Percentiles rank a stretch among this genome's conserved stretches.
phyloP scores from a whole-genome alignment of 2,888 invertebrate genomes.

The Geotrupes spiniger region DNA sequence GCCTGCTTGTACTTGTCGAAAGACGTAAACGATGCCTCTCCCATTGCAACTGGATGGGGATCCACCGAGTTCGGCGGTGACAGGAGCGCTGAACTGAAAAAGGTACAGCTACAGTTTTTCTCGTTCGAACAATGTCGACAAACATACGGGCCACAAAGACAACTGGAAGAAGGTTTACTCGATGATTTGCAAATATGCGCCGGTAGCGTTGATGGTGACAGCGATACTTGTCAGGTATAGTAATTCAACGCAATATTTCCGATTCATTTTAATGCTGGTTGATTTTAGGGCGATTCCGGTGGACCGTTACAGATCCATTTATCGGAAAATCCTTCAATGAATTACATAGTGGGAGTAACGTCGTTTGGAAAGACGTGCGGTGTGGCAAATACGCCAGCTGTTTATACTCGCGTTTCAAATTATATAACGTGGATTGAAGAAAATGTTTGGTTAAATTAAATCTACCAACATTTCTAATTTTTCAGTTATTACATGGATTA shows the following conservation, averaged over 20 bases:
- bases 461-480: no score
- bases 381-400: slow-evolving; percentile 43
- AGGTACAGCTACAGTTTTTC: slow-evolving; percentile 48
- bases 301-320: slow-evolving; percentile 53
- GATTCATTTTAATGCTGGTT: slow-evolving; percentile 4
- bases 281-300: slow-evolving; percentile 59
- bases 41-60: slow-evolving; percentile 52
- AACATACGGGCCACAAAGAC: slow-evolving; percentile 32
- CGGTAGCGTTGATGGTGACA: slow-evolving; percentile 43
- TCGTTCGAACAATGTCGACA: slow-evolving; percentile 38
- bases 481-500: no score
- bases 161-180: slow-evolving; percentile 45
- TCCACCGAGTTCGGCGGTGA: slow-evolving; percentile 30
- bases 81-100: slow-evolving; percentile 42
- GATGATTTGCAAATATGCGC: slow-evolving; percentile 51
- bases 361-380: slow-evolving; percentile 47
- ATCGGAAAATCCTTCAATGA: slow-evolving; percentile 43
- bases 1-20: slow-evolving; percentile 46
- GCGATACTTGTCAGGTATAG: slow-evolving; percentile 52
- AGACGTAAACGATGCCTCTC: slow-evolving; percentile 28
- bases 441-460: slow-evolving; percentile 54
- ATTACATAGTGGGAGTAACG: slow-evolving; percentile 49
- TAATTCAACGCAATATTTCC: neutral
- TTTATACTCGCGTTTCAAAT: slow-evolving; percentile 54
- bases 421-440: slow-evolving; percentile 61